Conservation (phyloP, 2,113 vertebrate genomes). For the Ciconia boyciana region DNA sequence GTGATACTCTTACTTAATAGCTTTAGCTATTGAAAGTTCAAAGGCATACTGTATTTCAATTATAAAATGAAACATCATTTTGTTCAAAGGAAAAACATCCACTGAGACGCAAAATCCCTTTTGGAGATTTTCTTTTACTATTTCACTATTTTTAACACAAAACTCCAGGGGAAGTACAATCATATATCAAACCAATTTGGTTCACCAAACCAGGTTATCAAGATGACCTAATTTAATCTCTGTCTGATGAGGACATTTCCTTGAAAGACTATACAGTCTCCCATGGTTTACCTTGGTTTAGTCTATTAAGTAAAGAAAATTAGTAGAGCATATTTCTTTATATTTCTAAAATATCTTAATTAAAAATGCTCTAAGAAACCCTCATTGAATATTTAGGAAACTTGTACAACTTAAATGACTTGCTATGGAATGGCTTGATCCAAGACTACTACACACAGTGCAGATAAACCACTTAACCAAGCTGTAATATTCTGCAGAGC, state of each 20-base stretch:
- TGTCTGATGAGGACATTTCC: conserved; percentile 12
- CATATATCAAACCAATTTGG: not conserved
- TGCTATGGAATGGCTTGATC: not conserved
- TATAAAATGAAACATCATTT: conserved; percentile 29
- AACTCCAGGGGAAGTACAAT: not conserved
- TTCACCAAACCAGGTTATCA: conserved; percentile 46
- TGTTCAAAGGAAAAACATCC: conserved; percentile 28
- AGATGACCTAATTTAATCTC: conserved; percentile 30
- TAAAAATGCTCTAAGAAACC: not conserved
- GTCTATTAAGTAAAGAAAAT: not conserved
- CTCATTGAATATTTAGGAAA: not conserved
- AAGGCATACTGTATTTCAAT: conserved; percentile 34
- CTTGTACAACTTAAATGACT: not conserved
- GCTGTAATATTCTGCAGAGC: not conserved
- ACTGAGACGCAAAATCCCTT: not conserved
- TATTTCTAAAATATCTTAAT: not conserved
- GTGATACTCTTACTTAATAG: conserved; percentile 32
- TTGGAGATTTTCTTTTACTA: not conserved
- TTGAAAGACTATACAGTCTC: not conserved
- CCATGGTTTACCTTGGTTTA: not conserved
- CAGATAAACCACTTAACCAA: not conserved
- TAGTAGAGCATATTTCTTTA: not conserved
- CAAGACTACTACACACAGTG: not conserved
- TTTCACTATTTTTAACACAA: conserved; percentile 10
- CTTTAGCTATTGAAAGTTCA: conserved; percentile 22